A percentile compares a stretch with the other conserved stretches of the same genome.
These are phyloP conservation scores for Ariolimax columbianus DNA, from an alignment of 2,888 invertebrate genomes.

Conservation along the genomic window DNA sequence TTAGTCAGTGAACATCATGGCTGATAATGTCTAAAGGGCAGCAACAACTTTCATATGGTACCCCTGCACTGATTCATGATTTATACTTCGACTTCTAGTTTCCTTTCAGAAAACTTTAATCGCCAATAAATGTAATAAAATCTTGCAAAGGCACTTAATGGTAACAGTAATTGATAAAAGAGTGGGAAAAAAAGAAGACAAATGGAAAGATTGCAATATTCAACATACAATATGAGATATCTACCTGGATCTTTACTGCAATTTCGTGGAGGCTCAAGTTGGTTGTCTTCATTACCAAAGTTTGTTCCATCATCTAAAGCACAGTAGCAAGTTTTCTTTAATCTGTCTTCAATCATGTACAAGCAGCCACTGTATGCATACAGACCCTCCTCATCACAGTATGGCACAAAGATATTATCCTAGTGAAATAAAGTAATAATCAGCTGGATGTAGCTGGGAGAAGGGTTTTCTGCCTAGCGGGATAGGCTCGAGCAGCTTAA, in stretches of 20 bases:
- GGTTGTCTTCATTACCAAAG: slow-evolving; percentile 12
- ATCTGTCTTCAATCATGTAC: not conserved
- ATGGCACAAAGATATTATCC: slow-evolving; percentile 38
- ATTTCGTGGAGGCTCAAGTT: not conserved
- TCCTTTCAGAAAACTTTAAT: too few relatives aligned
- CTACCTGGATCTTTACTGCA: not conserved
- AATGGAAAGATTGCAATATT: not conserved
- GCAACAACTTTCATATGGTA: too few relatives aligned
- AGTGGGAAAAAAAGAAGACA: not conserved
- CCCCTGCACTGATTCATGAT: too few relatives aligned
- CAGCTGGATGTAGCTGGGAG: too few relatives aligned
- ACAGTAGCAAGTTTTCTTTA: slow-evolving; percentile 18
- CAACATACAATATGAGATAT: not conserved
- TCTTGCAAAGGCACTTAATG: too few relatives aligned
- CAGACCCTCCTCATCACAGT: not conserved
- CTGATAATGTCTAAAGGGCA: too few relatives aligned
- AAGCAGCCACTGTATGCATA: not conserved
- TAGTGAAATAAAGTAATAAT: slow-evolving; percentile 4
- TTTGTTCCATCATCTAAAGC: slow-evolving; percentile 12
- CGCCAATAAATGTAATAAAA: too few relatives aligned
- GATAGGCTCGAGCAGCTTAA: too few relatives aligned
- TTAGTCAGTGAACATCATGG: too few relatives aligned
- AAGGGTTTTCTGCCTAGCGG: too few relatives aligned
- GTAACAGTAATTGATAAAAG: too few relatives aligned
- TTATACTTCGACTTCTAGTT: too few relatives aligned